phyloP scores from a whole-genome alignment of 2,797 vertebrate genomes.

The Chaetodon trifasciatus region DNA sequence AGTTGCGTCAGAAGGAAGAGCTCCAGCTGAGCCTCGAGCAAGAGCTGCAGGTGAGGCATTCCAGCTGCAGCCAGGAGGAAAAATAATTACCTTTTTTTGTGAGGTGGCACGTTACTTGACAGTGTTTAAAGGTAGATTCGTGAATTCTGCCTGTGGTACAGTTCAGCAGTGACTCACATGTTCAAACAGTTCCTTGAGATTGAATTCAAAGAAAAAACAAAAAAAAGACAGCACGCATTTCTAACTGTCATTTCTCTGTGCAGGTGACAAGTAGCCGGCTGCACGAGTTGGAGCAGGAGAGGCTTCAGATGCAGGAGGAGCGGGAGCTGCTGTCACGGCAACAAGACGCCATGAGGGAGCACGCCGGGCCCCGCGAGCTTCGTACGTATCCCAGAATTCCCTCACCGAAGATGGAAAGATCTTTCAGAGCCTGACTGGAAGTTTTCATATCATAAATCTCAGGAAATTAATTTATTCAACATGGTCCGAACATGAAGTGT shows the following conservation, averaged over 20 bases:
- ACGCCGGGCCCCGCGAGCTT: slow-evolving; percentile 90
- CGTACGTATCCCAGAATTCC: slow-evolving; percentile 87
- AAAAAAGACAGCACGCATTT: neutral
- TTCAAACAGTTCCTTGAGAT: neutral
- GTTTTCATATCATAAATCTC: neutral
- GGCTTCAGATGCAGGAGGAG: slow-evolving; percentile 90
- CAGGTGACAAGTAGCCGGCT: slow-evolving; percentile 90
- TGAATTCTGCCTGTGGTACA: neutral
- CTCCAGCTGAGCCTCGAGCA: slow-evolving; percentile 91
- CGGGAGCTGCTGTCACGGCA: slow-evolving; percentile 92
- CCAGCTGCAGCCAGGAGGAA: slow-evolving; percentile 32
- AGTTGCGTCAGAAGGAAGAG: slow-evolving; percentile 91
- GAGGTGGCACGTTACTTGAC: slow-evolving; percentile 11
- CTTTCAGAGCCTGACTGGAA: neutral
- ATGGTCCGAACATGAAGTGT: slow-evolving; percentile 1
- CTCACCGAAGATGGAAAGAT: neutral
- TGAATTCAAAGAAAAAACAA: neutral
- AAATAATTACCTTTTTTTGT: slow-evolving; percentile 18
- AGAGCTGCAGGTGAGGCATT: slow-evolving; percentile 87
- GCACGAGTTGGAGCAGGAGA: slow-evolving; percentile 93
- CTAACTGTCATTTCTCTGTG: neutral
- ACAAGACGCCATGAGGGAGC: slow-evolving; percentile 92
- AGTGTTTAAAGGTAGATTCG: neutral
- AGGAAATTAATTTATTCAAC: neutral
- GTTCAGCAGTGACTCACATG: neutral